phyloP scores from a whole-genome alignment of 2,113 vertebrate genomes.

The Oxyruncus cristatus region DNA sequence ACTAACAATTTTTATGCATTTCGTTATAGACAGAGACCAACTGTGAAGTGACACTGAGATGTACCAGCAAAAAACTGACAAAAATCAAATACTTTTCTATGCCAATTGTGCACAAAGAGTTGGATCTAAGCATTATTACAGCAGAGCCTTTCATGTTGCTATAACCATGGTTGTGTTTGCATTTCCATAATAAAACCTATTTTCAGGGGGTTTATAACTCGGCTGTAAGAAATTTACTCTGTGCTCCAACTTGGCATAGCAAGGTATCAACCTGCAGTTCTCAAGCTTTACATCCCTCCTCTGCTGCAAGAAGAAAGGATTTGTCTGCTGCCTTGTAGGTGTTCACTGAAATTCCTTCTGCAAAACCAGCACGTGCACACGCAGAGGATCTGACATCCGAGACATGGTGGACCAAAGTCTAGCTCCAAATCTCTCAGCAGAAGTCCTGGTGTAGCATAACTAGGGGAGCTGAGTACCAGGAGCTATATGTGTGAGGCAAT shows the following conservation, averaged over 20 bases:
- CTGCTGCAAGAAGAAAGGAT: neutral
- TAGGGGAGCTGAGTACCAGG: neutral
- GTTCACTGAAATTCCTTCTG: neutral
- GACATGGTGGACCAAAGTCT: neutral
- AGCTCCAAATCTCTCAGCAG: neutral
- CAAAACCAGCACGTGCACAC: neutral
- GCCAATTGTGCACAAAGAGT: slow-evolving; percentile 67
- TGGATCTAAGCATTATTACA: slow-evolving; percentile 62
- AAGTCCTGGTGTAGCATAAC: neutral
- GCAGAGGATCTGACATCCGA: neutral
- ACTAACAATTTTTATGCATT: slow-evolving; percentile 56
- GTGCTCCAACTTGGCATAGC: slow-evolving; percentile 56
- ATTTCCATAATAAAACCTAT: slow-evolving; percentile 72
- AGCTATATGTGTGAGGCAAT: neutral
- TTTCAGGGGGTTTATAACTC: slow-evolving; percentile 72
- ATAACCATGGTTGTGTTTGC: slow-evolving; percentile 42
- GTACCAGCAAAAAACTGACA: slow-evolving; percentile 1
- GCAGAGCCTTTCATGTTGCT: slow-evolving; percentile 70
- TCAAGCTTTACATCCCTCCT: neutral
- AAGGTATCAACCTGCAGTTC: slow-evolving; percentile 37
- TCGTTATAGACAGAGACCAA: slow-evolving; percentile 48
- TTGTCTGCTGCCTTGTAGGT: neutral
- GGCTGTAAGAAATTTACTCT: slow-evolving; percentile 52
- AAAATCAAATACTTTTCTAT: slow-evolving; percentile 59
- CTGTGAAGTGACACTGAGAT: slow-evolving; percentile 64